Conservation (phyloP, 2,888 invertebrate genomes). For the Temnothorax ravouxi region DNA sequence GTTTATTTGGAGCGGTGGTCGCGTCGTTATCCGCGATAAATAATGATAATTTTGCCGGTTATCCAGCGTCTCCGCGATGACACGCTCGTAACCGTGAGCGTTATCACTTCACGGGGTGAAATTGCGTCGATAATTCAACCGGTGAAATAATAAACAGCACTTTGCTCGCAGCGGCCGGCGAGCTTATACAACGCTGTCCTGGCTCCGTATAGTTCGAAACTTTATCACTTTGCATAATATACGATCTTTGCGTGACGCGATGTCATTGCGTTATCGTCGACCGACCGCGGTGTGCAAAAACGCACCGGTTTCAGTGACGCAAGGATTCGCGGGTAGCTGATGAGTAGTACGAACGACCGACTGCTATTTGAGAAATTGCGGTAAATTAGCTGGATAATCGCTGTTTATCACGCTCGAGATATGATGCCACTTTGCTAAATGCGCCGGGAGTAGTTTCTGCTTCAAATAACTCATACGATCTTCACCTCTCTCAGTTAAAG, state of each 20-base stretch:
- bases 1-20: background rate
- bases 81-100: slow-evolving; percentile 11
- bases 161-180: background rate
- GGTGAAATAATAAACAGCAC: slow-evolving; percentile 33
- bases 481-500: background rate
- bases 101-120: slow-evolving; percentile 12
- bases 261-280: slow-evolving; percentile 12
- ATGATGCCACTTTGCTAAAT: slow-evolving; percentile 1
- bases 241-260: slow-evolving; percentile 37
- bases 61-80: background rate
- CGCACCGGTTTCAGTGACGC: background rate
- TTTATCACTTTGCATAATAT: slow-evolving; percentile 47
- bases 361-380: slow-evolving; percentile 21
- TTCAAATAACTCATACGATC: background rate
- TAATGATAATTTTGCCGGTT: slow-evolving; percentile 34
- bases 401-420: slow-evolving; percentile 29
- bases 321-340: background rate
- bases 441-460: background rate
- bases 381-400: slow-evolving; percentile 33
- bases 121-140: slow-evolving; percentile 46
- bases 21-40: slow-evolving; percentile 8
- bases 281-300: background rate
- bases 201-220: slow-evolving; percentile 8
- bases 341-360: background rate
- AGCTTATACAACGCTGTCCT: slow-evolving; percentile 1